Conservation (phyloP, 2,888 invertebrate genomes). For the Cantharis rustica region DNA sequence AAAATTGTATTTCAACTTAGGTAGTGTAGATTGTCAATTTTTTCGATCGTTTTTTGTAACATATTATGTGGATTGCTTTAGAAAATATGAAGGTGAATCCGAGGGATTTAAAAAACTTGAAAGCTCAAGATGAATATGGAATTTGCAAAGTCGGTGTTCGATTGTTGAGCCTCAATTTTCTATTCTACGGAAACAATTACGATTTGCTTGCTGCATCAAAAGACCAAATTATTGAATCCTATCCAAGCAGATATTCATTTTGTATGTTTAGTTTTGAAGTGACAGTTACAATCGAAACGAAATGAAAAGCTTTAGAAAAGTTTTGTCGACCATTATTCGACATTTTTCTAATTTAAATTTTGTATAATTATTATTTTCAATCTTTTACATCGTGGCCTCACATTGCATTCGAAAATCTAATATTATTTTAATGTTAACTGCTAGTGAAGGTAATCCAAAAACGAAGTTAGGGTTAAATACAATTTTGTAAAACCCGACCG, state of each 20-base stretch:
- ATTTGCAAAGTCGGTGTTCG: slow-evolving; percentile 26
- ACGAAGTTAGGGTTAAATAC: neutral
- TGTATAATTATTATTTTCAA: neutral
- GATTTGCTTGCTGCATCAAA: slow-evolving; percentile 29
- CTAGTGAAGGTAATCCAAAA: neutral
- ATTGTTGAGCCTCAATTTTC: slow-evolving; percentile 29
- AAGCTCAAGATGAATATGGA: slow-evolving; percentile 32
- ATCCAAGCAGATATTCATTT: slow-evolving; percentile 12
- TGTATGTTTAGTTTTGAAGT: slow-evolving; percentile 9
- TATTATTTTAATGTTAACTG: neutral
- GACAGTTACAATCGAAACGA: slow-evolving; percentile 13
- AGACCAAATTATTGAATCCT: slow-evolving; percentile 25
- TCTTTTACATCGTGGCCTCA: neutral
- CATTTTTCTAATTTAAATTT: neutral
- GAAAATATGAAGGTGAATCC: slow-evolving; percentile 29
- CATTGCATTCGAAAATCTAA: neutral
- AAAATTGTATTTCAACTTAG: slow-evolving; percentile 46
- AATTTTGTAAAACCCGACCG: neutral
- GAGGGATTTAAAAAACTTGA: slow-evolving; percentile 28
- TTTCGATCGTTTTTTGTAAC: slow-evolving; percentile 40
- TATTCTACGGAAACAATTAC: slow-evolving; percentile 28
- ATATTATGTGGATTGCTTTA: slow-evolving; percentile 27
- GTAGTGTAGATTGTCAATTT: slow-evolving; percentile 44
- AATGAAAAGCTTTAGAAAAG: slow-evolving; percentile 12
- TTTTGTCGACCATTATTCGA: neutral